phyloP scores from a whole-genome alignment of 2,888 invertebrate species.

The Unio pictorum region DNA sequence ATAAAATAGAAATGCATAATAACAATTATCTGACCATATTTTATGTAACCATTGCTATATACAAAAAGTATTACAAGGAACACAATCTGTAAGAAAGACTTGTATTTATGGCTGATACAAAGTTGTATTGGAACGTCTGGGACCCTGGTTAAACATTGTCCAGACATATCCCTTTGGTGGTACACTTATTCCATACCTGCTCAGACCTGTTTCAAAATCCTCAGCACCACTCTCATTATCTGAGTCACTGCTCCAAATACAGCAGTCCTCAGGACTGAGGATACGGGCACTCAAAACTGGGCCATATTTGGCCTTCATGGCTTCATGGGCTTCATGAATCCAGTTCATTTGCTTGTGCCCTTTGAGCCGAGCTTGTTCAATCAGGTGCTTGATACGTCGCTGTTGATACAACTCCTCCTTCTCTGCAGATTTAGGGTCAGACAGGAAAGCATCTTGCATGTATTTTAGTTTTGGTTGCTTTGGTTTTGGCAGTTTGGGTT shows the following conservation, averaged over 20 bases:
- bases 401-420: slow-evolving; percentile 47
- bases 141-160: slow-evolving; percentile 18
- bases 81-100: too few relatives aligned
- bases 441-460: slow-evolving; percentile 26
- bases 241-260: slow-evolving; percentile 1
- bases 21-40: too few relatives aligned
- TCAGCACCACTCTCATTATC: slow-evolving; percentile 1
- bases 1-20: too few relatives aligned
- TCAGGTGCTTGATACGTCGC: slow-evolving; percentile 43
- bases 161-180: slow-evolving; percentile 11
- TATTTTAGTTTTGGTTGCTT: slow-evolving; percentile 37
- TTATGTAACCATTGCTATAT: too few relatives aligned
- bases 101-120: slow-evolving; percentile 8
- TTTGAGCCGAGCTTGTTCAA: slow-evolving; percentile 48
- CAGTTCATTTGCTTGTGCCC: slow-evolving; percentile 44
- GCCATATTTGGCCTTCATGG: too few relatives aligned
- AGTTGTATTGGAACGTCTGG: slow-evolving; percentile 23
- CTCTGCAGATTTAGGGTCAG: slow-evolving; percentile 22
- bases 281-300: too few relatives aligned
- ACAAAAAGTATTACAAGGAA: too few relatives aligned
- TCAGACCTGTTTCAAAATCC: slow-evolving; percentile 10
- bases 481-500: slow-evolving; percentile 30
- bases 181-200: slow-evolving; percentile 29
- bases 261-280: too few relatives aligned
- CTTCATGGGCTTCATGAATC: slow-evolving; percentile 28